Conservation (phyloP, 2,797 vertebrate genomes). For the Champsocephalus esox region DNA sequence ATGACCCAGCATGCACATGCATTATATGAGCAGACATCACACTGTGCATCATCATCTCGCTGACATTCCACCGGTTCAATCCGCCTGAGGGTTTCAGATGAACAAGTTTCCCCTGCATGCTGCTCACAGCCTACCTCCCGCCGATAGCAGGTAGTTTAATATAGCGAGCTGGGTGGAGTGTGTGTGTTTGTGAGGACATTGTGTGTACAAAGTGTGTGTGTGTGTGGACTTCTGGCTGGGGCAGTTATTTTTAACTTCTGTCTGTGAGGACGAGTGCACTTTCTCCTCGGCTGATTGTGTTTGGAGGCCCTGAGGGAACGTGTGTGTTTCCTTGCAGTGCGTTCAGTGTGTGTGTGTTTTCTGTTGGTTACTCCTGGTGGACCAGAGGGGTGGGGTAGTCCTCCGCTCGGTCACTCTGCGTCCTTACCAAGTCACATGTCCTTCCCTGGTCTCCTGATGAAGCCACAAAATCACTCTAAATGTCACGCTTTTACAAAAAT, state of each 20-base stretch:
- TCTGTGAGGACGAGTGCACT: slow-evolving; percentile 49
- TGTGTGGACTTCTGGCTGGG: slow-evolving; percentile 23
- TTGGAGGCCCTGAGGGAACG: slow-evolving; percentile 24
- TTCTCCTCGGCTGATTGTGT: slow-evolving; percentile 51
- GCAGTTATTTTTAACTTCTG: slow-evolving; percentile 74
- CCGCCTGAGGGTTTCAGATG: slow-evolving; percentile 27
- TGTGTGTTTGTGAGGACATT: slow-evolving; percentile 17
- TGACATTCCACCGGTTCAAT: slow-evolving; percentile 44
- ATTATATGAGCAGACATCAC: slow-evolving; percentile 1
- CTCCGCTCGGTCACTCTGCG: slow-evolving; percentile 31
- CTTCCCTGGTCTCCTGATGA: slow-evolving; percentile 17
- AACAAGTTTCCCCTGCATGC: slow-evolving; percentile 23
- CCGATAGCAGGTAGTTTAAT: slow-evolving; percentile 55
- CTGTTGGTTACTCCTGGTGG: slow-evolving; percentile 37
- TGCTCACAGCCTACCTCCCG: slow-evolving; percentile 12
- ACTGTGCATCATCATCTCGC: slow-evolving; percentile 23
- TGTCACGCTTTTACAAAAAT: not conserved
- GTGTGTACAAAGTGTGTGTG: slow-evolving; percentile 7
- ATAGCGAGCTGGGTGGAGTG: slow-evolving; percentile 25
- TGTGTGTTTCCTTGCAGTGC: slow-evolving; percentile 15
- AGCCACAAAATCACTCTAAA: not conserved
- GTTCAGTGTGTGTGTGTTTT: slow-evolving; percentile 15
- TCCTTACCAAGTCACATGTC: slow-evolving; percentile 44
- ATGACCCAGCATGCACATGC: not conserved
- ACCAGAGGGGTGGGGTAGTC: slow-evolving; percentile 25